Evolutionary conservation across 37 sponge, comb jelly and placozoan species (phyloP), one percentile per base, ranked within the genome.

Genomic region (Halisarca cf. caerulea): DNA sequence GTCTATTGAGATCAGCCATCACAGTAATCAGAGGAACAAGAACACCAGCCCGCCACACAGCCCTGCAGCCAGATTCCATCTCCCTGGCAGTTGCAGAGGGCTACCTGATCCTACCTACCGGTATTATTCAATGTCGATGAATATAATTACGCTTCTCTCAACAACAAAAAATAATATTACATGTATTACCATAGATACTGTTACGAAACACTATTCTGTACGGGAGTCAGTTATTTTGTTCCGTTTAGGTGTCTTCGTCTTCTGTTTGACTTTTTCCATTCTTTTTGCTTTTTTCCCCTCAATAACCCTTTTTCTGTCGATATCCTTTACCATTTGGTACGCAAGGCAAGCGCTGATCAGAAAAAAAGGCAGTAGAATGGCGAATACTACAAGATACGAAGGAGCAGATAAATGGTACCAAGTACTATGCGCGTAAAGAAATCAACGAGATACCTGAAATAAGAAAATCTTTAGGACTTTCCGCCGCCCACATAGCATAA

Each of bases 381-480:
- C 47, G 58, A 84, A 79, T 15, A 93, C 94, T 93, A 81, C 66
- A 43, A 45, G 55, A 42, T 20, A 57, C 15, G 58, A 64, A 14
- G 34, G 59, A 59, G n/a, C 2, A 5, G 82, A n/a, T n/a, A 21
- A 34, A 4, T n/a, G 4, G n/a, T n/a, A n/a, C n/a, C n/a, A n/a
- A n/a, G n/a, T n/a, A n/a, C n/a, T n/a, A 82, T 15, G 66, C 24
- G 42, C 39, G 3, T 14, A 2, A 82, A 38, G n/a, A 0, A 35
- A 35, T 4, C 2, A 9, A 78, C 9, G 3, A 78, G 0, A 4
- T 0, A 23, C 28, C 17, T 14, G 68, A 79, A 38, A 86, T 57
- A 36, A 92, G 62, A 77, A 92, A 92, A n/a, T 92, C 89, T 35
- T 88, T 25, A 7, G 92, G 92, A 23, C 86, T 79, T 0, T 88